These are phyloP conservation scores for Apostichopus japonicus DNA, from an alignment of 35 echinoderm and acorn worm species.

Conservation along the genomic window DNA sequence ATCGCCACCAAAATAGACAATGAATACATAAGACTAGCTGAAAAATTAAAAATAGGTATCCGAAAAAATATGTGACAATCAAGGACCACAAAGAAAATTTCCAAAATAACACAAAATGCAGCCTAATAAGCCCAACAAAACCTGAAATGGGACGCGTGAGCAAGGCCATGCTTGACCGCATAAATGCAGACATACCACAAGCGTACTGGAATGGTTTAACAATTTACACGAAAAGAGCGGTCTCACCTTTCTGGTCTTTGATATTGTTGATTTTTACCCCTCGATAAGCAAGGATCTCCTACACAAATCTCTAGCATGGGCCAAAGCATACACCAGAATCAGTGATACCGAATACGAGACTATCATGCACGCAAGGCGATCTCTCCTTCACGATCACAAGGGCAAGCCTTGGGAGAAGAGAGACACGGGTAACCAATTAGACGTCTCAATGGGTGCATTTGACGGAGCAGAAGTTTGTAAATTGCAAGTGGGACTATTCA, in stretches of 20 bases:
- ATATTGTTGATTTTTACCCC: constrained; percentile 59
- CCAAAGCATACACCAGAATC: constrained; percentile 27
- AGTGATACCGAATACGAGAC: too few relatives aligned
- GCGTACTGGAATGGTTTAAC: constrained; percentile 45
- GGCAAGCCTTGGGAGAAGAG: too few relatives aligned
- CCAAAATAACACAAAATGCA: constrained; percentile 12
- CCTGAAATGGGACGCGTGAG: constrained; percentile 23
- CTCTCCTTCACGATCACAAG: too few relatives aligned
- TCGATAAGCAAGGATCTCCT: constrained; percentile 26
- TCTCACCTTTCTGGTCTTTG: constrained; percentile 25
- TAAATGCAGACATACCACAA: neutral
- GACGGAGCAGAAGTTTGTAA: too few relatives aligned
- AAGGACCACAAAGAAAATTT: too few relatives aligned
- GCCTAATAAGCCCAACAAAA: constrained; percentile 29
- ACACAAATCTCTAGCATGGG: constrained; percentile 24
- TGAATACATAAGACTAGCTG: neutral
- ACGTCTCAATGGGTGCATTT: too few relatives aligned
- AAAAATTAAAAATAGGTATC: neutral
- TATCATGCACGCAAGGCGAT: too few relatives aligned
- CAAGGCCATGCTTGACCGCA: constrained; percentile 12
- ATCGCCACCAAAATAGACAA: neutral
- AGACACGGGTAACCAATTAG: too few relatives aligned
- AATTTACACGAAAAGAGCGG: neutral
- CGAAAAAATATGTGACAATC: constrained; percentile 6
- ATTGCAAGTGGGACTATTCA: too few relatives aligned